Conservation (phyloP, 1,140 invertebrate genomes). For the Zaprionus nigranus region DNA sequence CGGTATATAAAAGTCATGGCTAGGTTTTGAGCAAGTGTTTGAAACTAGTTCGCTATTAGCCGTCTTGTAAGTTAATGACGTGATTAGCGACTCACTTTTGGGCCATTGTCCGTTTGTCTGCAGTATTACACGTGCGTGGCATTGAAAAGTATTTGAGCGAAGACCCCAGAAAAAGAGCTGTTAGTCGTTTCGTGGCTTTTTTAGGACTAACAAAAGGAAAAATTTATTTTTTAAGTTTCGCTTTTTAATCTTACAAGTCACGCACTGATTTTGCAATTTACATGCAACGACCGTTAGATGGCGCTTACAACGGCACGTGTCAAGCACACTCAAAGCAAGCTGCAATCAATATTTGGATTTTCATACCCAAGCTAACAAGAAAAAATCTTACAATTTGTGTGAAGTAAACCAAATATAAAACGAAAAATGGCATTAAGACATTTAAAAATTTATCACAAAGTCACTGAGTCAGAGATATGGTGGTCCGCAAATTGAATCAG, state of each 20-base stretch:
- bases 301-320: slow-evolving; percentile 58
- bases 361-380: not conserved
- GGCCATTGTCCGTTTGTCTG: slow-evolving; percentile 37
- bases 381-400: not conserved
- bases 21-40: slow-evolving; percentile 11
- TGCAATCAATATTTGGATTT: slow-evolving; percentile 51
- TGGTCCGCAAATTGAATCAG: no score
- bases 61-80: slow-evolving; percentile 50
- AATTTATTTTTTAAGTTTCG: slow-evolving; percentile 18
- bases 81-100: slow-evolving; percentile 41
- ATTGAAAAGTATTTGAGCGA: slow-evolving; percentile 38
- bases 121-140: slow-evolving; percentile 64
- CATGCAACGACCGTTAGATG: slow-evolving; percentile 66
- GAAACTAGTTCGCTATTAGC: slow-evolving; percentile 63
- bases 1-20: slow-evolving; percentile 24
- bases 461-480: no score
- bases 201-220: slow-evolving; percentile 17
- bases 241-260: slow-evolving; percentile 65
- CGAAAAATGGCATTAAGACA: no score
- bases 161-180: slow-evolving; percentile 23
- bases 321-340: slow-evolving; percentile 9
- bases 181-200: not conserved
- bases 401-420: no score
- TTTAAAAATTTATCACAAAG: no score
- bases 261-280: slow-evolving; percentile 79